phyloP scores from a whole-genome alignment of 2,113 vertebrate genomes.

The Micronycteris hirsuta region DNA sequence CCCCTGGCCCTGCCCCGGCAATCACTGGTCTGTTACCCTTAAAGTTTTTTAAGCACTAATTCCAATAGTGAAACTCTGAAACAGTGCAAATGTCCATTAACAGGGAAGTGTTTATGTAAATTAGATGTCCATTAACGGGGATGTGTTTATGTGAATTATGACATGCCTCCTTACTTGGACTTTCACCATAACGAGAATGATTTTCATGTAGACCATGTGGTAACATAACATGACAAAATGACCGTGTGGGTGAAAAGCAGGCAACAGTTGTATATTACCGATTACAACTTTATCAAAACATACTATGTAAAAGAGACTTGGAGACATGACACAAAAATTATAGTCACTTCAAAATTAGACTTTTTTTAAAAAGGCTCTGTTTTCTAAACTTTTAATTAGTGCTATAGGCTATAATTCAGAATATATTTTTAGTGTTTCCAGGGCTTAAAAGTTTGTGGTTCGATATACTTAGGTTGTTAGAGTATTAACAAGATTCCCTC shows the following conservation, averaged over 20 bases:
- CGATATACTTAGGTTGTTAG: background rate
- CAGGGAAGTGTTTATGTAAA: background rate
- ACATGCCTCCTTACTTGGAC: background rate
- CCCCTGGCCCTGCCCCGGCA: background rate
- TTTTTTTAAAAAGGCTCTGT: background rate
- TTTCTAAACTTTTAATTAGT: background rate
- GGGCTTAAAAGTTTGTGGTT: background rate
- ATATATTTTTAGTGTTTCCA: background rate
- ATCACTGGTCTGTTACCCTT: background rate
- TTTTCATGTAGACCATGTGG: background rate
- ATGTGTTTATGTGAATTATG: background rate
- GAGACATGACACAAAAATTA: background rate
- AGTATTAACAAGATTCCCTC: background rate
- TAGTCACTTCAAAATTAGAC: background rate
- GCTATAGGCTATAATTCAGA: background rate
- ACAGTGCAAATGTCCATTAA: background rate
- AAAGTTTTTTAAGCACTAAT: background rate
- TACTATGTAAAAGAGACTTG: background rate
- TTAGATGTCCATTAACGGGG: background rate
- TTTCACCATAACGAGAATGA: background rate
- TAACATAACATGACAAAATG: background rate
- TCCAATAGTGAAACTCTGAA: conserved; percentile 27
- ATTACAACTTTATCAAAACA: background rate
- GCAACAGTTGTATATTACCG: background rate
- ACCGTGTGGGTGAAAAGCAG: background rate